Evolutionary conservation across 2,888 invertebrate genomes (phyloP).

Genomic region (Dyspetes luteomarginatus): DNA sequence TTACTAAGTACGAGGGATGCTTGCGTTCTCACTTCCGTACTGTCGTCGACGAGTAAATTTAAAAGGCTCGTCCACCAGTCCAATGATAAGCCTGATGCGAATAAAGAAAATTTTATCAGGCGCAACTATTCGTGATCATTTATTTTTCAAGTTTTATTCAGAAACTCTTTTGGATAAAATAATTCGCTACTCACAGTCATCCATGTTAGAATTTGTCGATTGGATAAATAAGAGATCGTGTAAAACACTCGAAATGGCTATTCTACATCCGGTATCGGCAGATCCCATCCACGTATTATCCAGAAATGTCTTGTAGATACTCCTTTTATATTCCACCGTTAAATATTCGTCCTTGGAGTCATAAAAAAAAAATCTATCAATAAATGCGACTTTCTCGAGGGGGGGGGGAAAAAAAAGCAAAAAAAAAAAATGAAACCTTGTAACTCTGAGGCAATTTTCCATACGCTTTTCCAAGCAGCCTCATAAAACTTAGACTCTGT

Average conservation of each 20-base stretch:
- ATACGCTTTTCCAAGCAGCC: constrained; percentile 75
- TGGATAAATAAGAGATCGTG: constrained; percentile 70
- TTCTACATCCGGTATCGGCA: constrained; percentile 71
- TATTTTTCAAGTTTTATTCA: not conserved
- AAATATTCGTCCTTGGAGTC: constrained; percentile 37
- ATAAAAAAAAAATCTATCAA: not conserved
- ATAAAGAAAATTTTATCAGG: constrained; percentile 12
- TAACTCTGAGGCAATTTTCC: constrained; percentile 63
- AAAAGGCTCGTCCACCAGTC: constrained; percentile 81
- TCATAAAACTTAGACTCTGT: constrained; percentile 74
- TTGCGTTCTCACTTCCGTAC: constrained; percentile 71
- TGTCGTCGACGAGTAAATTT: constrained; percentile 79
- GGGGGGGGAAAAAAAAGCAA: not conserved
- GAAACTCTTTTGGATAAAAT: no score
- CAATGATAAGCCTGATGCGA: constrained; percentile 62
- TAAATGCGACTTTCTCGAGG: not conserved
- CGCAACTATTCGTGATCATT: not conserved
- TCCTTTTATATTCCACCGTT: constrained; percentile 54
- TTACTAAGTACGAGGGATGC: constrained; percentile 70
- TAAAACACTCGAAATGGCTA: constrained; percentile 75
- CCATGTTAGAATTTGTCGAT: constrained; percentile 21
- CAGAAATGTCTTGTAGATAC: constrained; percentile 73
- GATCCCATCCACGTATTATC: constrained; percentile 76
- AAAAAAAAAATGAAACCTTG: constrained; percentile 26
- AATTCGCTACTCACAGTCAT: constrained; percentile 47